Conservation (phyloP, 2,797 vertebrate genomes). For the Malacoraja senta region DNA sequence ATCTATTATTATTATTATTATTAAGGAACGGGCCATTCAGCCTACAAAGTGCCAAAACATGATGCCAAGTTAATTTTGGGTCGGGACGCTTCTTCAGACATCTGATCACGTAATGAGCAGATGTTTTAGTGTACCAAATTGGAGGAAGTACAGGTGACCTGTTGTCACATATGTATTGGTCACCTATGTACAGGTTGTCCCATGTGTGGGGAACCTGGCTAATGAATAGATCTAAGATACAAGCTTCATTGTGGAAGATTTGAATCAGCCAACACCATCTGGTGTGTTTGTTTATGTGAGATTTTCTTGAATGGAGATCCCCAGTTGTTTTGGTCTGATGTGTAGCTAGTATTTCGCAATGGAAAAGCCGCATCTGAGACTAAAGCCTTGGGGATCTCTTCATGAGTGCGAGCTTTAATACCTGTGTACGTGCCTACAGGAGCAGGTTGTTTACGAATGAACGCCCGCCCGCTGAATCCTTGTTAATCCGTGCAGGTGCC, state of each 20-base stretch:
- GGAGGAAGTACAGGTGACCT: background rate
- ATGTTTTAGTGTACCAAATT: background rate
- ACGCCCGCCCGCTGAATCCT: background rate
- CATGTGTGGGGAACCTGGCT: background rate
- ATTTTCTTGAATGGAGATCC: background rate
- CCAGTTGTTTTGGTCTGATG: background rate
- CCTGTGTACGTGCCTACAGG: background rate
- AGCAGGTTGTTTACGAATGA: background rate
- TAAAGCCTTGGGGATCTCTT: background rate
- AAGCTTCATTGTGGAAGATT: background rate
- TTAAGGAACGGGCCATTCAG: too few relatives aligned
- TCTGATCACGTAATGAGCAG: background rate
- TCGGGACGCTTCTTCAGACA: too few relatives aligned
- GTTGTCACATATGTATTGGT: background rate
- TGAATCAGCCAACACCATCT: too few relatives aligned
- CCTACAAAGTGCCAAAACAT: too few relatives aligned
- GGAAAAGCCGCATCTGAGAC: background rate
- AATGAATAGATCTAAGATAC: background rate
- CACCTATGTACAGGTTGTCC: too few relatives aligned
- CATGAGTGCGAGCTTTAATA: background rate
- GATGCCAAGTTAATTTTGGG: too few relatives aligned
- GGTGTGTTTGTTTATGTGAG: background rate
- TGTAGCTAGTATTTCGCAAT: background rate
- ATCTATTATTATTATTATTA: too few relatives aligned
- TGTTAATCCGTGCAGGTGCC: slow-evolving; percentile 19